A percentile compares a stretch with the other conserved stretches of the same genome.
Evolutionary conservation across 2,113 vertebrate species (phyloP).

Genomic region (Barbus barbus): DNA sequence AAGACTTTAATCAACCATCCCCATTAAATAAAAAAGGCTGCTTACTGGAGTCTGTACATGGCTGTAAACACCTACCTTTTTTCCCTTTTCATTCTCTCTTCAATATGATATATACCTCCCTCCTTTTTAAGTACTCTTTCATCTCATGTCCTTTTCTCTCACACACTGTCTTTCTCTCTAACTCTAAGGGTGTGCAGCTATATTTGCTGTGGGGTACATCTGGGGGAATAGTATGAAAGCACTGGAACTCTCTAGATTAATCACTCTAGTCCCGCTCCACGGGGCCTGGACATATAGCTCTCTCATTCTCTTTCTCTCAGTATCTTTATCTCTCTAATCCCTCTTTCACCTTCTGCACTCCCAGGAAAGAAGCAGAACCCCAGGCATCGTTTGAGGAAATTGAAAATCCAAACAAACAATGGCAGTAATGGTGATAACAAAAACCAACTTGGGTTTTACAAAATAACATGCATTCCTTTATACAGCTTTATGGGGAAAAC

Average conservation of each 20-base stretch:
- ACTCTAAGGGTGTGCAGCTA: neutral
- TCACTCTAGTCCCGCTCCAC: neutral
- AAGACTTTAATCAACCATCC: too few relatives aligned
- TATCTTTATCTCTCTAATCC: slow-evolving; percentile 7
- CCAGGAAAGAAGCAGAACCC: slow-evolving; percentile 43
- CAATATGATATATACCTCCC: neutral
- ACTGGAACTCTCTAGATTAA: neutral
- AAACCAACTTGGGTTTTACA: slow-evolving; percentile 46
- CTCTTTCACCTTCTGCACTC: slow-evolving; percentile 43
- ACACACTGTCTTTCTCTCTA: neutral
- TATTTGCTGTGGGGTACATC: neutral
- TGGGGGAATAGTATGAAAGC: slow-evolving; percentile 18
- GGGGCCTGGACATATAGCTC: neutral
- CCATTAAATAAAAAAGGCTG: too few relatives aligned
- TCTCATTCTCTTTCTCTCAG: slow-evolving; percentile 20
- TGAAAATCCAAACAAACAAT: slow-evolving; percentile 57
- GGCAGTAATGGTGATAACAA: slow-evolving; percentile 53
- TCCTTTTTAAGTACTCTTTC: neutral
- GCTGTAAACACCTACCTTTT: neutral
- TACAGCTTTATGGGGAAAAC: slow-evolving; percentile 38
- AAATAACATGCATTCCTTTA: slow-evolving; percentile 42
- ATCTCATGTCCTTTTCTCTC: slow-evolving; percentile 7
- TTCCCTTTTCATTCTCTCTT: neutral
- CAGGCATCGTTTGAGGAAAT: slow-evolving; percentile 47
- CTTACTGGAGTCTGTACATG: too few relatives aligned